Evolutionary conservation across 2,888 invertebrate species (phyloP).

Genomic region (Morpho achilles): DNA sequence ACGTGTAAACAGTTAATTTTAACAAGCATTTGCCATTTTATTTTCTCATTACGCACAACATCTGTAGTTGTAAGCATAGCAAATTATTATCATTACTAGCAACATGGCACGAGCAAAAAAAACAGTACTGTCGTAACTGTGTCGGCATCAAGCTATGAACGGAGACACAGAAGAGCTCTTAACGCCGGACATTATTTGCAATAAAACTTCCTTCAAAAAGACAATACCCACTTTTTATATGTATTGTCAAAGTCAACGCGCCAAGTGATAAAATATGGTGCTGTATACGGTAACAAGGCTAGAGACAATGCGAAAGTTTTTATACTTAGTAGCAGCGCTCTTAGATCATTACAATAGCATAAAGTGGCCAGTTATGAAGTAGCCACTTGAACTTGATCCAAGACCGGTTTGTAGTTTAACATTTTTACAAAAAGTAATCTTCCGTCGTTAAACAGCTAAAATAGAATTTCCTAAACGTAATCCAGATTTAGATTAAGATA

Average conservation of each 20-base stretch:
- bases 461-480: slow-evolving; percentile 29
- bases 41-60: slow-evolving; percentile 4
- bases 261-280: slow-evolving; percentile 58
- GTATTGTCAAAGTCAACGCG: slow-evolving; percentile 31
- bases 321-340: slow-evolving; percentile 58
- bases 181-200: slow-evolving; percentile 2
- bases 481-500: slow-evolving; percentile 29
- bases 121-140: slow-evolving; percentile 10
- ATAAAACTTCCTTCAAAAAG: slow-evolving; percentile 10
- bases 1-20: slow-evolving; percentile 1
- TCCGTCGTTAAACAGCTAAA: slow-evolving; percentile 33
- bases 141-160: slow-evolving; percentile 11
- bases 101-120: slow-evolving; percentile 9
- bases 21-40: neutral
- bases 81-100: slow-evolving; percentile 8
- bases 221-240: slow-evolving; percentile 9
- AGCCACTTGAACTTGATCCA: slow-evolving; percentile 50
- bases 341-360: slow-evolving; percentile 76
- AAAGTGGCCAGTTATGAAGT: slow-evolving; percentile 73
- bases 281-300: slow-evolving; percentile 58
- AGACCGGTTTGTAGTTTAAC: slow-evolving; percentile 64
- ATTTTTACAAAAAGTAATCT: slow-evolving; percentile 60
- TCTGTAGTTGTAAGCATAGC: slow-evolving; percentile 3
- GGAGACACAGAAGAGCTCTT: slow-evolving; percentile 4
- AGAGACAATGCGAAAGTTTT: slow-evolving; percentile 69